These are phyloP conservation scores for Glyphotaelius pellucidus DNA, from an alignment of 2,888 invertebrate species.

Conservation along the genomic window DNA sequence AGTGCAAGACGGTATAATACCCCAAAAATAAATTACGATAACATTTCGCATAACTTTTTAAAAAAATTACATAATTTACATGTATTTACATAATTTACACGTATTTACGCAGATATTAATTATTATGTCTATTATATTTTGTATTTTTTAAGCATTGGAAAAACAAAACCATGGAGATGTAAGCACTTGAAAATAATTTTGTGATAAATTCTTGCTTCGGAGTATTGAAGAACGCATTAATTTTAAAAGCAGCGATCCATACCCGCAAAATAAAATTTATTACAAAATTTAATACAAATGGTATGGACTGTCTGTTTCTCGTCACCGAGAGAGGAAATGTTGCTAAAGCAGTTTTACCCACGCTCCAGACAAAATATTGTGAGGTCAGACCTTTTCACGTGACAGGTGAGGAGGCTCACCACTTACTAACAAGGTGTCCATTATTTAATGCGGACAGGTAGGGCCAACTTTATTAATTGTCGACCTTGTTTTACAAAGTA, in stretches of 20 bases:
- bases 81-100: too few relatives aligned
- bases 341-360: constrained; percentile 11
- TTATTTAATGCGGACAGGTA: constrained; percentile 39
- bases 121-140: too few relatives aligned
- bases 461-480: constrained; percentile 61
- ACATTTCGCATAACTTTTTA: too few relatives aligned
- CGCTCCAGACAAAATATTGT: constrained; percentile 10
- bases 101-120: too few relatives aligned
- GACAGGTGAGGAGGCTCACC: not conserved
- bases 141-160: too few relatives aligned
- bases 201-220: not conserved
- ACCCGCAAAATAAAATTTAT: not conserved
- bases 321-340: constrained; percentile 6
- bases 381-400: constrained; percentile 15
- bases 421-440: not conserved
- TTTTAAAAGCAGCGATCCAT: not conserved
- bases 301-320: not conserved
- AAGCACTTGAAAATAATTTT: not conserved
- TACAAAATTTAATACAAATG: not conserved
- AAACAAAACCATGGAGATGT: not conserved
- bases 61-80: too few relatives aligned
- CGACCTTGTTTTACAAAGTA: constrained; percentile 66
- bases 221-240: not conserved
- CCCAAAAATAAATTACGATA: too few relatives aligned
- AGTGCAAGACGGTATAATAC: too few relatives aligned